Base-by-base conservation (phyloP, 1,140 invertebrate genomes). In the Eulimnadia texana region DNA sequence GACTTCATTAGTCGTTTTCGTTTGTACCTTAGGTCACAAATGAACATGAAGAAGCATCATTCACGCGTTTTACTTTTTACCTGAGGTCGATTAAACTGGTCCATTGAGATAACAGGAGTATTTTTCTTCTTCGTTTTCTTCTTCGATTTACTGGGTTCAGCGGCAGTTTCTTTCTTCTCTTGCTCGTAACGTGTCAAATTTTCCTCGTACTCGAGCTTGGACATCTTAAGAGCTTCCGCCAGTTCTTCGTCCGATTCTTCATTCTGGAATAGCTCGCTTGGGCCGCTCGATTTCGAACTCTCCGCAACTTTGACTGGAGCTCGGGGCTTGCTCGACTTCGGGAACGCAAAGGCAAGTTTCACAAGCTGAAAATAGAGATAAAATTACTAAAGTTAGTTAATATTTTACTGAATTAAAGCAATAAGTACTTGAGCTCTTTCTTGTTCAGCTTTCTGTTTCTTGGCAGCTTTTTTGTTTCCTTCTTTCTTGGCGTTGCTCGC, bases 151-250 rank as follows among this genome's bases (percentile, higher is more conserved):
- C 69, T 66, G 55, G 66, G 66, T 77, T 76, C 76, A 74, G 57
- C 73, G 70, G 20, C 65, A 62, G 20, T 77, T 72, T n/a, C 70
- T 66, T 61, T 74, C 70, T 63, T 78, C 76, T 57, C 72, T 56
- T 75, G 70, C 51, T 74, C 73, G 64, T 76, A 75, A 3, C 76
- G 72, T 69, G 78, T 73, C 72, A 82, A 80, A 64, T 81, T 80
- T 66, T 81, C 74, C 72, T 85, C 82, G 74, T 74, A 84, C 66
- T 84, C 82, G 56, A 84, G 68, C 73, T 83, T 83, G 11, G 83
- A 85, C 55, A 82, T 70, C 19, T 84, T 66, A 61, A 85, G 74
- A 13, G 83, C 83, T 77, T 79, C 76, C 67, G 82, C 76, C n/a
- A 85, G 68, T 69, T 84, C 80, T 67, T 76, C 72, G 68, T 84